Evolutionary conservation across 2,888 invertebrate species (phyloP).

Genomic region (Byasa hedistus): DNA sequence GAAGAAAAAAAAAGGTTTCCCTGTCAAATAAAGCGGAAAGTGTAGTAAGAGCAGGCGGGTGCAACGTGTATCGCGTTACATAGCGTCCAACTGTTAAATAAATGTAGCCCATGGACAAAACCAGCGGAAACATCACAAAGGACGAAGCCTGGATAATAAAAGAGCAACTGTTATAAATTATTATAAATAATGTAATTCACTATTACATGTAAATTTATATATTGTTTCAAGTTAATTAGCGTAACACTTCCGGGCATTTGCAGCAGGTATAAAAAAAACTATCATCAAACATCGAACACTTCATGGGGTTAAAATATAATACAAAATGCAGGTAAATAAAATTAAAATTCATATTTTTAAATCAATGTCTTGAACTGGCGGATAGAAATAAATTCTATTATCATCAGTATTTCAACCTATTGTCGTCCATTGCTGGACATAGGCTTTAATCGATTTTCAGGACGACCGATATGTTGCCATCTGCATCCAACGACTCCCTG

Average conservation of each 20-base stretch:
- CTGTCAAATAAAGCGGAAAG: constrained; percentile 44
- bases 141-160: constrained; percentile 15
- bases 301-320: neutral
- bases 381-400: no score
- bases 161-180: constrained; percentile 17
- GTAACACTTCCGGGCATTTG: neutral
- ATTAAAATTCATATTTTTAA: neutral
- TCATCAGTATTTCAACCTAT: no score
- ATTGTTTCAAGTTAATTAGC: neutral
- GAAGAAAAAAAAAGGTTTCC: constrained; percentile 68
- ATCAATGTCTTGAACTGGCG: no score
- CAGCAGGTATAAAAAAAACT: neutral
- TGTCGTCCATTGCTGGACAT: no score
- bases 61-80: constrained; percentile 42
- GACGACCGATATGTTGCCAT: no score
- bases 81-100: constrained; percentile 36
- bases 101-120: constrained; percentile 27
- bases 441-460: no score
- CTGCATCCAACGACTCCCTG: no score
- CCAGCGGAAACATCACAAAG: constrained; percentile 25
- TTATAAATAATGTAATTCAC: constrained; percentile 7
- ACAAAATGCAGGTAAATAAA: neutral
- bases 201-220: constrained; percentile 1
- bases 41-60: constrained; percentile 40
- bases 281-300: neutral